A percentile compares a stretch with the other conserved stretches of the same genome.
Conservation (phyloP, 2,113 vertebrate genomes). For the Narcine bancroftii region DNA sequence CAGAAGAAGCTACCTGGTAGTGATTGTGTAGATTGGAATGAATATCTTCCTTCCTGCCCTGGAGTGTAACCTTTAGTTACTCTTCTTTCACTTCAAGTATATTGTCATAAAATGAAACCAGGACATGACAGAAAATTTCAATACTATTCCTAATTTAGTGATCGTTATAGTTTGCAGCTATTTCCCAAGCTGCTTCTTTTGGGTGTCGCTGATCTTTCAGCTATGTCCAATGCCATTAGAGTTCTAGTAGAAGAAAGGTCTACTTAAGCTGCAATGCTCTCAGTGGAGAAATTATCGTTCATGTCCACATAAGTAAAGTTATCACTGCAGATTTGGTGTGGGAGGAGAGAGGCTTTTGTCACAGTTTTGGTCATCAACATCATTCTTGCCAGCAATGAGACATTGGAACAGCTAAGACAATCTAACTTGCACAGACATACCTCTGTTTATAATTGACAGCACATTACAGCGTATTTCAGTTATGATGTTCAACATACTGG, state of each 20-base stretch:
- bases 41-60: neutral
- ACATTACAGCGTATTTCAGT: neutral
- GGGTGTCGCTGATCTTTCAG: neutral
- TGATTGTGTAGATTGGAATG: neutral
- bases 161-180: neutral
- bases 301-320: neutral
- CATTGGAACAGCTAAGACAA: neutral
- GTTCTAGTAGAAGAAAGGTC: neutral
- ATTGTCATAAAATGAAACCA: neutral
- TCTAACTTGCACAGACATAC: neutral
- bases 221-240: neutral
- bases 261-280: neutral
- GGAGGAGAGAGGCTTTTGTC: neutral
- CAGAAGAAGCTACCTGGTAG: neutral
- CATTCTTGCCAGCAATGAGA: neutral
- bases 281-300: neutral
- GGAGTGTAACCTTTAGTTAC: neutral
- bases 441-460: neutral
- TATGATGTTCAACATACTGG: neutral
- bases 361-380: neutral
- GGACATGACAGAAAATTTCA: neutral
- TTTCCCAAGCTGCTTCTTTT: neutral
- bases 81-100: neutral
- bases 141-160: neutral
- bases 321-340: neutral